Conservation (phyloP, 2,797 vertebrate species). For the Pangasius djambal region DNA sequence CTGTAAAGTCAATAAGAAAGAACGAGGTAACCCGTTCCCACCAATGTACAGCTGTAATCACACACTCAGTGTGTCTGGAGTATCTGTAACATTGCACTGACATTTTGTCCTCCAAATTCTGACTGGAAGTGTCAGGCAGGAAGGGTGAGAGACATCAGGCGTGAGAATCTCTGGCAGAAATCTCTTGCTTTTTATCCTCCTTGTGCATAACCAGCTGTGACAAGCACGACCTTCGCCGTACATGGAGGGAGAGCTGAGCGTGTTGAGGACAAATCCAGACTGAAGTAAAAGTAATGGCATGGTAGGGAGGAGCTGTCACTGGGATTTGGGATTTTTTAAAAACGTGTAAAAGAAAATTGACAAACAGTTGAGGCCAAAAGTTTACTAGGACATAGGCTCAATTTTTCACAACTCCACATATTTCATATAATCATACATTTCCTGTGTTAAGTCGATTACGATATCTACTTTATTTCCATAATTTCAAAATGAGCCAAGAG, state of each 20-base stretch:
- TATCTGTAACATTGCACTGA: conserved; percentile 17
- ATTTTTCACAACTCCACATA: background rate
- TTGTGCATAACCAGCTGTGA: conserved; percentile 44
- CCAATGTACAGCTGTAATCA: conserved; percentile 1
- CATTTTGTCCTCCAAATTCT: conserved; percentile 15
- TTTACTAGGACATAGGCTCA: background rate
- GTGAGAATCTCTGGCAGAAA: conserved; percentile 48
- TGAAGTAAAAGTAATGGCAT: background rate
- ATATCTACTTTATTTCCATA: background rate
- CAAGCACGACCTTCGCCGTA: conserved; percentile 26
- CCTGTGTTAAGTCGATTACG: background rate
- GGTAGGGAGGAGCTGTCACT: background rate
- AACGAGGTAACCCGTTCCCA: background rate
- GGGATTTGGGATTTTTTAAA: background rate
- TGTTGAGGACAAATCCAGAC: conserved; percentile 30
- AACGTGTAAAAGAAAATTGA: background rate
- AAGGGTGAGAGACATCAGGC: conserved; percentile 31
- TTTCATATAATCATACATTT: background rate
- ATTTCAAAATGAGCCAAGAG: background rate
- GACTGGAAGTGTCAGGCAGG: conserved; percentile 32
- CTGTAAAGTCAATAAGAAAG: conserved; percentile 1
- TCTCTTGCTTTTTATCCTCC: conserved; percentile 30
- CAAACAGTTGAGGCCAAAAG: background rate
- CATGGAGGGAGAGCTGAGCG: conserved; percentile 1
- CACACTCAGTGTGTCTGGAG: conserved; percentile 17